These are phyloP conservation scores for Pedetes capensis DNA, from an alignment of 2,113 vertebrate species.

Conservation along the genomic window DNA sequence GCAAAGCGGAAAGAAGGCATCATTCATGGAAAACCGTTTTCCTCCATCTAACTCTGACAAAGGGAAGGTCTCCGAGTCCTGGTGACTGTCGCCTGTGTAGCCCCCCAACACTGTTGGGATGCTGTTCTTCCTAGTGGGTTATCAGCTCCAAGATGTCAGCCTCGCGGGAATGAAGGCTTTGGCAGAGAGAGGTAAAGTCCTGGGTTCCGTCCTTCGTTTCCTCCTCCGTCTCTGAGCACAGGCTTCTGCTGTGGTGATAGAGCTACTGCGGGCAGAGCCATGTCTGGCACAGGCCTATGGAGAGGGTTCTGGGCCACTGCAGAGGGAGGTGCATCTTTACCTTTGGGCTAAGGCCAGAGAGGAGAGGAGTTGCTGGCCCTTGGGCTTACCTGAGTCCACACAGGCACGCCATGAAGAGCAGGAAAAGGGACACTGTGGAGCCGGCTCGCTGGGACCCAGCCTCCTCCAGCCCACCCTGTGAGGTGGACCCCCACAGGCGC, in stretches of 20 bases:
- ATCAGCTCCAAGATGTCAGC: not conserved
- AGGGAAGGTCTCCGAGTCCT: conserved; percentile 17
- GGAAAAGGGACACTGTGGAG: accelerated
- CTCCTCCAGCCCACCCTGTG: not conserved
- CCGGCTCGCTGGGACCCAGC: accelerated
- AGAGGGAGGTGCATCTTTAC: accelerated
- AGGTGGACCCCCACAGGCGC: no score
- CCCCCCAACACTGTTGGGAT: not conserved
- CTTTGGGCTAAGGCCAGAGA: not conserved
- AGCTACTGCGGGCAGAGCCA: no score
- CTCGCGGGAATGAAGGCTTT: conserved; percentile 54
- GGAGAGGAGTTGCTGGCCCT: not conserved
- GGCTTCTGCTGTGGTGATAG: no score
- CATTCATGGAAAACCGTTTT: conserved; percentile 56
- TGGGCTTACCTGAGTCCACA: no score
- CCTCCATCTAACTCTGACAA: conserved; percentile 40
- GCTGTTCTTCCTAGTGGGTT: conserved; percentile 7
- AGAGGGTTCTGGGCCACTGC: not conserved
- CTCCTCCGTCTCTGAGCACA: conserved; percentile 20
- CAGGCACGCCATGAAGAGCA: accelerated
- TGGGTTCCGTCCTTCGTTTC: conserved; percentile 24
- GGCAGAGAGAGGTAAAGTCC: no score
- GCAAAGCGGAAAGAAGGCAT: conserved; percentile 37
- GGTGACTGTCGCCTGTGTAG: not conserved
- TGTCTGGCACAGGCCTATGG: not conserved